A percentile compares a stretch with the other conserved stretches of the same genome.
phyloP scores from a whole-genome alignment of 2,888 invertebrate genomes.

The Dasypolia templi region DNA sequence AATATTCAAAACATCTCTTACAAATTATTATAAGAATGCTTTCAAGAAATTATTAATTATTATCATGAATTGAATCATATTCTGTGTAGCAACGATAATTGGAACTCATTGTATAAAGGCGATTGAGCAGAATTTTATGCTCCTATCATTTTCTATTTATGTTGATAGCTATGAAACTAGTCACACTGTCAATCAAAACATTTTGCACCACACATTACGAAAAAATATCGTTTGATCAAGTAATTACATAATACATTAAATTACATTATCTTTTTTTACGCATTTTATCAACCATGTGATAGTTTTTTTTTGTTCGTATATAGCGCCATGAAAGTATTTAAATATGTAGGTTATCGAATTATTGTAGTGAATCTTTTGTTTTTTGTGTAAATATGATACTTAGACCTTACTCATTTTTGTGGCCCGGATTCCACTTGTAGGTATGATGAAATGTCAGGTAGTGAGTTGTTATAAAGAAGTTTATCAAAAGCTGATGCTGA shows the following conservation, averaged over 20 bases:
- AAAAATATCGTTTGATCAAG: constrained; percentile 44
- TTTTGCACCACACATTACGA: constrained; percentile 42
- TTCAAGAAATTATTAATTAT: constrained; percentile 22
- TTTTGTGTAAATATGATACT: constrained; percentile 22
- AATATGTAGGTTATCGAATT: constrained; percentile 33
- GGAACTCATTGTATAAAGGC: constrained; percentile 40
- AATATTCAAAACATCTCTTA: constrained; percentile 15
- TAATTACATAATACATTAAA: constrained; percentile 25
- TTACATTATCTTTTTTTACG: constrained; percentile 30
- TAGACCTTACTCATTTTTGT: constrained; percentile 33
- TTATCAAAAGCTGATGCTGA: background rate
- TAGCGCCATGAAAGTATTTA: constrained; percentile 19
- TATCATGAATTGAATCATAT: constrained; percentile 38
- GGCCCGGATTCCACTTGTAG: background rate
- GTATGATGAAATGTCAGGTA: constrained; percentile 25
- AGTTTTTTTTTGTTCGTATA: constrained; percentile 24
- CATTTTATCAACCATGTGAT: constrained; percentile 45
- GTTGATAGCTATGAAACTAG: constrained; percentile 41
- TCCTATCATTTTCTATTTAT: constrained; percentile 37
- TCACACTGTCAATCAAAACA: constrained; percentile 56
- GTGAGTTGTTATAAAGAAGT: constrained; percentile 10
- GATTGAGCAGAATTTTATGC: constrained; percentile 32
- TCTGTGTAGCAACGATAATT: constrained; percentile 32
- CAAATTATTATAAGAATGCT: constrained; percentile 10
- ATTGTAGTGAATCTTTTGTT: constrained; percentile 30